A percentile compares a stretch with the other conserved stretches of the same genome.
Evolutionary conservation across 1,140 invertebrate species (phyloP).

Genomic region (Apis mellifera): Amel_HAv3.1 CM009940.2:11042001-11042500

Average conservation of each 20-base stretch:
- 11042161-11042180: not conserved
- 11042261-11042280: too few species aligned
- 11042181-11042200: too few species aligned
- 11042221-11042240: too few species aligned
- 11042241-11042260: too few species aligned
- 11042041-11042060: not conserved
- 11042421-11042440: conserved; percentile 2
- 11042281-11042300: too few species aligned
- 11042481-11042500: too few species aligned
- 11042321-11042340: too few species aligned
- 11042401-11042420: not conserved
- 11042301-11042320: too few species aligned
- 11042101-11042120: conserved; percentile 29
- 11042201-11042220: too few species aligned
- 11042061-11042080: conserved; percentile 30
- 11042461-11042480: too few species aligned
- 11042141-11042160: not conserved
- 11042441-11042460: conserved; percentile 17
- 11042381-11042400: conserved; percentile 1
- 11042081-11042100: conserved; percentile 20
- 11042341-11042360: too few species aligned
- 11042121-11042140: not conserved
- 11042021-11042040: conserved; percentile 43
- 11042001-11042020: conserved; percentile 67
- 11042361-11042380: not conserved